These are phyloP conservation scores for Saturnia pavonia DNA, from an alignment of 2,888 invertebrate species.

Conservation along the genomic window DNA sequence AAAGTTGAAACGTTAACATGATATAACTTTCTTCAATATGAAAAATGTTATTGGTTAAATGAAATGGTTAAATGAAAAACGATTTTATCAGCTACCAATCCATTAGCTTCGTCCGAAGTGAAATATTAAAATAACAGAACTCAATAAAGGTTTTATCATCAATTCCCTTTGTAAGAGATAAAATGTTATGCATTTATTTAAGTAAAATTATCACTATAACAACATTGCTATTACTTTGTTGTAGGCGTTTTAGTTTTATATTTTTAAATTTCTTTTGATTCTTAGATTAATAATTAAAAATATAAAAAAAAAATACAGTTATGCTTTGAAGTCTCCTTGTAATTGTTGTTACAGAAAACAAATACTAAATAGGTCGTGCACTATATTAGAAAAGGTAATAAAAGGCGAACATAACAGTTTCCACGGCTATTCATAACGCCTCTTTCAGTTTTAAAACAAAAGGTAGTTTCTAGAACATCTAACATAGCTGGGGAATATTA, in stretches of 20 bases:
- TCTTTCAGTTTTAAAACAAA: slow-evolving; percentile 28
- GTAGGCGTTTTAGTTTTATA: background rate
- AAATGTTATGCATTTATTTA: background rate
- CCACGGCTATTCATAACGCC: slow-evolving; percentile 27
- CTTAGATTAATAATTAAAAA: background rate
- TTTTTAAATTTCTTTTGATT: background rate
- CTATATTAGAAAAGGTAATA: background rate
- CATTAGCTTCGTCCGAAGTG: no score
- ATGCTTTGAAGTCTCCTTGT: background rate
- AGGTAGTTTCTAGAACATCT: background rate
- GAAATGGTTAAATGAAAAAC: no score
- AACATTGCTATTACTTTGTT: background rate
- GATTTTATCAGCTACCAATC: no score
- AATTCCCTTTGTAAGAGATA: background rate
- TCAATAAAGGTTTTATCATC: background rate
- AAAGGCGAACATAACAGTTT: slow-evolving; percentile 3
- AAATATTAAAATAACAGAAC: background rate
- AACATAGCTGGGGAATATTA: background rate
- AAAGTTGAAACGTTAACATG: no score
- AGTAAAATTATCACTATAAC: background rate
- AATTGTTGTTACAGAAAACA: background rate
- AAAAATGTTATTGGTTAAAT: no score
- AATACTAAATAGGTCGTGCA: background rate
- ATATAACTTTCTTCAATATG: no score
- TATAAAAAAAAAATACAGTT: background rate